Base-by-base conservation (phyloP, 2,113 vertebrate genomes). In the Neogobius melanostomus region DNA sequence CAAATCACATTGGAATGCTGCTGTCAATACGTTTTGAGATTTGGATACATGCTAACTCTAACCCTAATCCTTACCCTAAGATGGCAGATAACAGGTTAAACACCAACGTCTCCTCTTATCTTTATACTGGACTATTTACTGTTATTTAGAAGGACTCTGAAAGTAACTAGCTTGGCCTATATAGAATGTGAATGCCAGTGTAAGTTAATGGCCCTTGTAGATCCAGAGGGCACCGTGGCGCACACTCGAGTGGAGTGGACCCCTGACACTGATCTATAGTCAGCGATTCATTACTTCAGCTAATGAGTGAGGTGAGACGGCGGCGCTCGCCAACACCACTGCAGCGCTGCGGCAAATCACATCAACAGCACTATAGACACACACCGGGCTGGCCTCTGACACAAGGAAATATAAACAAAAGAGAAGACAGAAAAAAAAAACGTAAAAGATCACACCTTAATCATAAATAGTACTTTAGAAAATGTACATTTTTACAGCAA, bases 271-370 rank as follows among this genome's bases (percentile, higher is more conserved):
- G 80, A 83, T 87, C 82, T 87, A 83, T 71, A 82, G 83, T 85
- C 78, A 74, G 74, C 65, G 65, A 87, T 87, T 87, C 84, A 87
- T 86, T 89, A 83, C 76, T 82, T 72, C 67, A 54, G 11, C 64
- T 87, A 83, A 89, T 87, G 83, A 86, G 73, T 74, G 74, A 83
- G 80, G 76, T 87, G 85, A 87, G 80, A 83, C 46, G 72, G 71
- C 66, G 69, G 75, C 69, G 65, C 79, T 53, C 51, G 64, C 48
- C 67, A 52, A 45, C 63, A 60, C 48, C 60, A 63, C 81, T 72
- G 83, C 81, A 87, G 8, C 50, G 69, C 79, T 81, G 83, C 85
- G 85, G 72, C 75, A 85, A 77, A 83, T 78, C 67, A 73, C 51
- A 74, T 69, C 70, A 65, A 75, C 11, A 9, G 49, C 64, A 72